These are phyloP conservation scores for Mya arenaria DNA, from an alignment of 1,140 invertebrate genomes.

Conservation along the genomic window DNA sequence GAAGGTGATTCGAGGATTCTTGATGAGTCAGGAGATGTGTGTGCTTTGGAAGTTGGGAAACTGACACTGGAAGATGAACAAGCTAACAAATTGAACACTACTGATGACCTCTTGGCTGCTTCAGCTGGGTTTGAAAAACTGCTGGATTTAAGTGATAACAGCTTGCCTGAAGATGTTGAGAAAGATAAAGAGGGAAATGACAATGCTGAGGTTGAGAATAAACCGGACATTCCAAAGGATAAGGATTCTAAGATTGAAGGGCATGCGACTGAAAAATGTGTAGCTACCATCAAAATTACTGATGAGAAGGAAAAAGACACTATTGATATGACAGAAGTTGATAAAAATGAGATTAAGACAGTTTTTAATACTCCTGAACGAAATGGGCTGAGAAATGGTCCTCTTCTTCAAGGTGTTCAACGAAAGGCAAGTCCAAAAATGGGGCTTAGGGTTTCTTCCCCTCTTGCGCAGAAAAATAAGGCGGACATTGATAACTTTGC, in stretches of 20 bases:
- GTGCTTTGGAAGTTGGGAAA: background rate
- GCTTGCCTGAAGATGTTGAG: background rate
- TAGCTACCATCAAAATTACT: background rate
- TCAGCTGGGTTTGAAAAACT: conserved; percentile 12
- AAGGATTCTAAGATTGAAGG: background rate
- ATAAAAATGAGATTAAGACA: background rate
- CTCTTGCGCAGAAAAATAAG: background rate
- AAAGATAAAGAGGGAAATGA: background rate
- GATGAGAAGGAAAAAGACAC: background rate
- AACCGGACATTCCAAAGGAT: background rate
- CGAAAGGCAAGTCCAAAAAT: background rate
- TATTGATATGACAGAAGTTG: background rate
- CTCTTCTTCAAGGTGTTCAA: too few relatives aligned
- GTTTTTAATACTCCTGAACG: background rate
- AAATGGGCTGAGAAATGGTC: background rate
- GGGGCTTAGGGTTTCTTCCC: background rate
- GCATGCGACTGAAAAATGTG: too few relatives aligned
- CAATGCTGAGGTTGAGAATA: background rate
- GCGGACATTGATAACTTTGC: background rate
- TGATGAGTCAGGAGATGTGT: background rate
- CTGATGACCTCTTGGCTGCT: conserved; percentile 42
- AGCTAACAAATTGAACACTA: conserved; percentile 31
- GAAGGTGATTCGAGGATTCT: background rate
- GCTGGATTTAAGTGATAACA: background rate
- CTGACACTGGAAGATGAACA: background rate